phyloP scores from a whole-genome alignment of 2,797 vertebrate genomes.

The Chiloscyllium punctatum region DNA sequence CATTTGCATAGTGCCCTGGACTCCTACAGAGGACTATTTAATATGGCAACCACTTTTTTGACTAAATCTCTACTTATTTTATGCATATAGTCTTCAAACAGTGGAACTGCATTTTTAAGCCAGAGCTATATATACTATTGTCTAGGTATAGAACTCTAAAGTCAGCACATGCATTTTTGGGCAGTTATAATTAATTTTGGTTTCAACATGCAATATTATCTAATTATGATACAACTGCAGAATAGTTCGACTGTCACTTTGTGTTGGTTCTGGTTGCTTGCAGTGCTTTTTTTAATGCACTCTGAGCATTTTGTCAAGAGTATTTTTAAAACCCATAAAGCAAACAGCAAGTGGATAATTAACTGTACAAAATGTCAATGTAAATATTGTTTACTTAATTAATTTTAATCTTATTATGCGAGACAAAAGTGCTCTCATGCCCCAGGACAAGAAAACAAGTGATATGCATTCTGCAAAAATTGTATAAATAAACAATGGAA shows the following conservation, averaged over 20 bases:
- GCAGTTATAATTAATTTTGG: conserved; percentile 14
- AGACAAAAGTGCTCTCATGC: not conserved
- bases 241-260: not conserved
- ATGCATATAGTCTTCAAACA: not conserved
- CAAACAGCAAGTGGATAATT: not conserved
- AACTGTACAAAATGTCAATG: not conserved
- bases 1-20: not conserved
- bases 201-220: conserved; percentile 1
- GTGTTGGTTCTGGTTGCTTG: not conserved
- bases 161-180: not conserved
- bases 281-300: not conserved
- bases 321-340: not conserved
- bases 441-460: not conserved
- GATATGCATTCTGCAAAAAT: not conserved
- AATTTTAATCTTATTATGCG: not conserved
- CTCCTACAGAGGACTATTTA: not conserved
- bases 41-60: not conserved
- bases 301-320: not conserved
- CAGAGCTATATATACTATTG: not conserved
- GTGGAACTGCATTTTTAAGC: not conserved
- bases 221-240: not conserved
- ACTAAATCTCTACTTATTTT: not conserved
- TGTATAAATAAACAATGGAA: not conserved
- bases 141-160: not conserved
- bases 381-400: not conserved